Percentiles rank a stretch among this genome's conserved stretches.
These are phyloP conservation scores for Nicator chloris DNA, from an alignment of 2,113 vertebrate species.

Conservation along the genomic window DNA sequence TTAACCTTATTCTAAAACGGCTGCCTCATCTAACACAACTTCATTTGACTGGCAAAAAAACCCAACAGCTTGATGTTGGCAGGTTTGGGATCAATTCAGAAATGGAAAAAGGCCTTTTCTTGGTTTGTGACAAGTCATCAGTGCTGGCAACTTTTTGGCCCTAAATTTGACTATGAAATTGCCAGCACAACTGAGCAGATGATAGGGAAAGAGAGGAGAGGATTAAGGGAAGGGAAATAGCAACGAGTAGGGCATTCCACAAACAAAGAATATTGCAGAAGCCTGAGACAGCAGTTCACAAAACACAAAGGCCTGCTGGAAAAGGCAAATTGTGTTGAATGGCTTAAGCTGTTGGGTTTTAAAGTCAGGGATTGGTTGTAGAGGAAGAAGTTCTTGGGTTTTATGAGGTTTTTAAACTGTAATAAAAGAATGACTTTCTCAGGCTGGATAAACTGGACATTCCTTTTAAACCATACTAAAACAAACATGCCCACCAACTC, in stretches of 20 bases:
- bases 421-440: not conserved
- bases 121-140: conserved; percentile 37
- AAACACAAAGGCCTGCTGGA: not conserved
- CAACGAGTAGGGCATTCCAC: not conserved
- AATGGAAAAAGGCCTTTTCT: not conserved
- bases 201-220: not conserved
- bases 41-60: not conserved
- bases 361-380: not conserved
- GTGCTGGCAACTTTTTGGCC: not conserved
- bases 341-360: not conserved
- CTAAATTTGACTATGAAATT: not conserved
- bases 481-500: not conserved
- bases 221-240: not conserved
- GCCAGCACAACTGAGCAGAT: not conserved
- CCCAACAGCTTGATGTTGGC: conserved; percentile 8
- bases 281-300: not conserved
- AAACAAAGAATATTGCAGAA: not conserved
- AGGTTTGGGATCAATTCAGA: not conserved
- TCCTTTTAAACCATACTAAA: not conserved
- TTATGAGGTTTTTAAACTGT: not conserved
- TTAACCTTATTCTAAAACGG: conserved; percentile 28
- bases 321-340: not conserved
- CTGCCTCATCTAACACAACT: not conserved
- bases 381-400: not conserved
- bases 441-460: not conserved